A percentile compares a stretch with the other conserved stretches of the same genome.
These are phyloP conservation scores for Bhutanitis thaidina DNA, from an alignment of 2,888 invertebrate species.

Conservation along the genomic window DNA sequence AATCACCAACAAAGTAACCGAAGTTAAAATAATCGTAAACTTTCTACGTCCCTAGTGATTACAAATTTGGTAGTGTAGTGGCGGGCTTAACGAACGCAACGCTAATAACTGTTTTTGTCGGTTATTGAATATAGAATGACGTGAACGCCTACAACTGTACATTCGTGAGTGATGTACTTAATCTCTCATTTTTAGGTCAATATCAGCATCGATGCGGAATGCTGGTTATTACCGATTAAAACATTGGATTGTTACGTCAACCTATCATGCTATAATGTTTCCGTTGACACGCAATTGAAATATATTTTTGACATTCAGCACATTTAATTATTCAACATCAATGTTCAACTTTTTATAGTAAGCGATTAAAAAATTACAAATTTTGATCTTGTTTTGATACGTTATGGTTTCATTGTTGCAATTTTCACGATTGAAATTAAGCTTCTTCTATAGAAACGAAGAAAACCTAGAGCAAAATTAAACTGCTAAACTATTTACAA, in stretches of 20 bases:
- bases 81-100: conserved; percentile 18
- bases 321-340: too few species aligned
- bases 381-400: neutral
- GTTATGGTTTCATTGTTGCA: neutral
- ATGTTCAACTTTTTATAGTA: neutral
- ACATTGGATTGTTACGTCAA: conserved; percentile 24
- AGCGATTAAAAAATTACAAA: conserved; percentile 4
- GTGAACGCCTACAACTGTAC: conserved; percentile 22
- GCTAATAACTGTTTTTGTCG: conserved; percentile 24
- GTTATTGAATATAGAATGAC: conserved; percentile 27
- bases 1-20: neutral
- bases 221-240: conserved; percentile 13
- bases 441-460: too few species aligned
- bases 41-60: conserved; percentile 15
- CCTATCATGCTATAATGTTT: conserved; percentile 18
- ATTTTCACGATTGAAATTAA: neutral
- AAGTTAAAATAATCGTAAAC: conserved; percentile 6
- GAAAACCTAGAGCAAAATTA: too few species aligned
- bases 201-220: conserved; percentile 23
- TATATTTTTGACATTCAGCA: conserved; percentile 4
- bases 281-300: conserved; percentile 22
- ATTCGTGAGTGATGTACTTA: conserved; percentile 25
- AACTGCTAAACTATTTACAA: too few species aligned
- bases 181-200: conserved; percentile 31
- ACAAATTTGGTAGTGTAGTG: conserved; percentile 23